These are phyloP conservation scores for Acanthaster planci DNA, from an alignment of 35 echinoderm and acorn worm genomes.

Conservation along the genomic window DNA sequence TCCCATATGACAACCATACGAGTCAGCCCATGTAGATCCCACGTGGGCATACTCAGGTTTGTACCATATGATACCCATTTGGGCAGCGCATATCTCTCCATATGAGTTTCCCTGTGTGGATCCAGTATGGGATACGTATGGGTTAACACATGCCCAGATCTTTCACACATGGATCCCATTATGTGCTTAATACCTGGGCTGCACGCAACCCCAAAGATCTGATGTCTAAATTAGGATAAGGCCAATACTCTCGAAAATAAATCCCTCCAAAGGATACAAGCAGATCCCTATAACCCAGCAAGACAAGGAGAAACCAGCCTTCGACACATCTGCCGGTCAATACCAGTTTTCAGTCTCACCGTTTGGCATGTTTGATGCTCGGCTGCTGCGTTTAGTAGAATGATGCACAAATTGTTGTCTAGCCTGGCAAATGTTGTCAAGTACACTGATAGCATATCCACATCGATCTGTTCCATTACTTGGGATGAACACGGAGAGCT, in stretches of 20 bases:
- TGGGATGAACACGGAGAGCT: slow-evolving; percentile 42
- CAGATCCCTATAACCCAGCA: slow-evolving; percentile 55
- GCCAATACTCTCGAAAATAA: slow-evolving; percentile 41
- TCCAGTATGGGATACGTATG: too few species aligned
- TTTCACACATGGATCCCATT: too few species aligned
- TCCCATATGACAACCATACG: too few species aligned
- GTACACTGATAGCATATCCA: slow-evolving; percentile 65
- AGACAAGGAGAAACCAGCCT: slow-evolving; percentile 62
- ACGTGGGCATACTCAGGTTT: too few species aligned
- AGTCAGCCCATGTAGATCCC: too few species aligned
- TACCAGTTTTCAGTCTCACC: slow-evolving; percentile 59
- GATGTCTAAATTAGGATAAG: slow-evolving; percentile 29
- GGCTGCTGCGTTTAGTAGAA: slow-evolving; percentile 36
- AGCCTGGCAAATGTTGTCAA: slow-evolving; percentile 30
- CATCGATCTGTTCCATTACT: slow-evolving; percentile 1
- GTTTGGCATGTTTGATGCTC: slow-evolving; percentile 57
- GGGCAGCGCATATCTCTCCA: too few species aligned
- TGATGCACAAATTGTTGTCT: slow-evolving; percentile 54
- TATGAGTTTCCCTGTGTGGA: too few species aligned
- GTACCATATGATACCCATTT: too few species aligned
- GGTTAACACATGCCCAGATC: too few species aligned
- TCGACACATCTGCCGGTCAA: slow-evolving; percentile 40
- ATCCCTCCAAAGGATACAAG: slow-evolving; percentile 60
- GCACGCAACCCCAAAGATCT: slow-evolving; percentile 22
- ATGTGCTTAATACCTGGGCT: too few species aligned